Base-by-base conservation (phyloP, 1,140 invertebrate genomes). In the Calycopis cecrops region DNA sequence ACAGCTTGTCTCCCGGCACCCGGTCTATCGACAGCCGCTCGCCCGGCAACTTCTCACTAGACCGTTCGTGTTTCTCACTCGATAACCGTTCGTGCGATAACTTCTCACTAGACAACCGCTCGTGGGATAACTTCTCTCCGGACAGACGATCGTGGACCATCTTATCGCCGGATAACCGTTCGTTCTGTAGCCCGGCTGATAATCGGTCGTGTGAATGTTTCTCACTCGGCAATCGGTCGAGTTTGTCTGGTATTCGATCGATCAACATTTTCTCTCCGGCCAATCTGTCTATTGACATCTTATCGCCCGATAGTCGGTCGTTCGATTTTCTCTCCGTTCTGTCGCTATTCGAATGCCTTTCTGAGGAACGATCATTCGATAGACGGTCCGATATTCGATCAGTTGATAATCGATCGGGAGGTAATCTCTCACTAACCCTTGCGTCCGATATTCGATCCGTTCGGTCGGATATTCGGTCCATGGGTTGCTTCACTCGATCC, bases 401-500 rank as follows among this genome's bases (percentile, higher is more conserved):
- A 18, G 51, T 67, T 16, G 53, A 37, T 48, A 53, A 44, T 53
- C 52, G 65, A 35, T 79, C 74, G 34, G 67, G 64, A 3, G 72
- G 69, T 50, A 74, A 52, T 35, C 73, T 59, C 33, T 78, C 75
- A 48, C 52, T 71, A 34, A 65, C 57, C 44, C 55, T 51, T 54
- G 55, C 66, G 51, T 59, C 73, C 47, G 61, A 52, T 40, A 60
- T 56, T 28, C 66, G 59, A 21, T 65, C 63, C 9, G 60, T 63
- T 57, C 69, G 58, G 35, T 64, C 56, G 17, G 72, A 60, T 72
- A 75, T 68, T 35, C 74, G 69, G 16, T 81, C 79, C 59, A 69
- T 73, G 9, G 77, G 62, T 71, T 34, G 70, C 52, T 52, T 77
- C 65, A 65, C 67, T 60, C 59, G 48, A 4, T 61, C 70, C 34